Conservation (phyloP, 2,797 vertebrate species). For the Acanthurus tractus region DNA sequence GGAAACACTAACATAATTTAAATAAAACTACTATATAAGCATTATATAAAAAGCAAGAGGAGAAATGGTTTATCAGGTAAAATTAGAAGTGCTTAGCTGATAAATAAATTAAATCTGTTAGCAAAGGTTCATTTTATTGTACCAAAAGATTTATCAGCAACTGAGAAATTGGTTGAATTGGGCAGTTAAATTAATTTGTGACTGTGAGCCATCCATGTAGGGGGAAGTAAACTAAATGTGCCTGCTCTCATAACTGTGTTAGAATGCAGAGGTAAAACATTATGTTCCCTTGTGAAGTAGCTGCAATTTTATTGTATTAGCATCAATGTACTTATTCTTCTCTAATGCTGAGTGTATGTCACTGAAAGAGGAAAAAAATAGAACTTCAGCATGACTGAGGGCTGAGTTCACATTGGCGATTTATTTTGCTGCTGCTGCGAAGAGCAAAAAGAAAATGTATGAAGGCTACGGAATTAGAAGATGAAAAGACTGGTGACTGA, state of each 20-base stretch:
- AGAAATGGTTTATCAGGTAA: no score
- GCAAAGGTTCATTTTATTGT: no score
- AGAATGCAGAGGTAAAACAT: neutral
- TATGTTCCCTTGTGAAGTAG: neutral
- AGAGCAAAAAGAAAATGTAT: constrained; percentile 10
- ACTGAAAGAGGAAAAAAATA: neutral
- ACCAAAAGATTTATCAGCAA: no score
- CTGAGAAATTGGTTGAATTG: neutral
- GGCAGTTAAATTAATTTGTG: neutral
- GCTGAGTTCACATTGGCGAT: neutral
- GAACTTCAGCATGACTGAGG: neutral
- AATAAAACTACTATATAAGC: neutral
- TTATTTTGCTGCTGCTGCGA: neutral
- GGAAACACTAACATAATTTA: neutral
- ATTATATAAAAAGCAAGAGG: neutral
- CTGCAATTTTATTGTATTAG: neutral
- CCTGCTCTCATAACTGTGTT: neutral
- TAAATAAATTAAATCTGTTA: no score
- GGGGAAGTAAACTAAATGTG: neutral
- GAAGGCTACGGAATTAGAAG: constrained; percentile 35
- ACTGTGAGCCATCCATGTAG: neutral
- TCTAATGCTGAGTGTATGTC: neutral
- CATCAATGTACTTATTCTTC: neutral
- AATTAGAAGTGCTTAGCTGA: no score
- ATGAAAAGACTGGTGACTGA: constrained; percentile 36